Evolutionary conservation across 2,888 invertebrate genomes (phyloP), one percentile per base, ranked within the genome.

Genomic region (Achlya flavicornis): DNA sequence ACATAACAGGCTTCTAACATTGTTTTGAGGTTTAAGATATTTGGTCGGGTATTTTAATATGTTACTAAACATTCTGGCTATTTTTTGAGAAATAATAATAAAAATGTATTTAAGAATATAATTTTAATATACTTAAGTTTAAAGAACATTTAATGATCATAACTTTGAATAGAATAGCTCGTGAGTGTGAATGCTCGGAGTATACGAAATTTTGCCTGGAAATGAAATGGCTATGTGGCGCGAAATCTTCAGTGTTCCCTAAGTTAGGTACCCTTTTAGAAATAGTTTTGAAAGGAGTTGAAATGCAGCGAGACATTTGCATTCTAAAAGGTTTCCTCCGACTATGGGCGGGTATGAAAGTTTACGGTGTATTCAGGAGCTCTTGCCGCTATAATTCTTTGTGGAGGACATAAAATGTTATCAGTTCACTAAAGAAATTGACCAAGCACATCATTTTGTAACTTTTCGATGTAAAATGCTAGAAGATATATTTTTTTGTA

Each of bases 271-370:
- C 60, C 82, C 83, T 86, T 86, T 86, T 82, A 85, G 86, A 86
- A 89, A 89, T 88, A 87, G 85, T 87, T 90, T 81, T 88, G 84
- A 87, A 89, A 84, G 81, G 86, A 85, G 82, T 80, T 80, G 87
- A 86, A 89, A 87, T 89, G 88, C 87, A 86, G 76, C 66, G 78
- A 80, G 85, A 85, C 85, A 91, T 92, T 92, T 91, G 89, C 90
- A 89, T 92, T 85, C 82, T 82, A 86, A 89, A 88, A 86, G 85
- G 86, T 81, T 87, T 84, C 79, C 76, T 67, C 70, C 68, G 70
- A 77, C 80, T 79, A 79, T 78, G 78, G 79, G 71, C 74, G 79
- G 77, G 75, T 82, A 85, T 85, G 81, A 83, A 89, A 87, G 76
- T 88, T 86, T 85, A 87, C 81, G 75, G 76, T 71, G 72, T 78